These are phyloP conservation scores for Stenodema calcarata DNA, from an alignment of 2,888 invertebrate species.

Conservation along the genomic window DNA sequence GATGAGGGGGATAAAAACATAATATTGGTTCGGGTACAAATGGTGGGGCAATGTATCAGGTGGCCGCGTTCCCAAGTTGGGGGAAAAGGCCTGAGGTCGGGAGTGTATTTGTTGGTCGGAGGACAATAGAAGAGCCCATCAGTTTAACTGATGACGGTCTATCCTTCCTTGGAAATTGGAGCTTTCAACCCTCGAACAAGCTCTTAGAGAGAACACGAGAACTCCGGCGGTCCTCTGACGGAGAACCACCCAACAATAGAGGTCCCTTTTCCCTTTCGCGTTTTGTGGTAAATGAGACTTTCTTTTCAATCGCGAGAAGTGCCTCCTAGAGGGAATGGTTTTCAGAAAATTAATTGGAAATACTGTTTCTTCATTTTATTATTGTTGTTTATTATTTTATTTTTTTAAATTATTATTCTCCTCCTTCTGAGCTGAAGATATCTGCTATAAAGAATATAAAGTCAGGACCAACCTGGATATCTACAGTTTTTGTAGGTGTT, in stretches of 20 bases:
- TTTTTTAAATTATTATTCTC: no score
- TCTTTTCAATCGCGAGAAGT: not conserved
- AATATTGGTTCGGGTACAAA: conserved; percentile 14
- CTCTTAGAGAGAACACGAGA: not conserved
- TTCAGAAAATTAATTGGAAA: no score
- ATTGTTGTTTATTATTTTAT: no score
- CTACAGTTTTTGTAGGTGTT: no score
- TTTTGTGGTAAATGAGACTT: not conserved
- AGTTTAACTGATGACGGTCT: conserved; percentile 32
- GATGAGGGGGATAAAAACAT: conserved; percentile 8
- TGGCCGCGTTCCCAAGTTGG: conserved; percentile 14
- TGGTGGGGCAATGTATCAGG: conserved; percentile 5
- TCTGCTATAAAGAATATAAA: no score
- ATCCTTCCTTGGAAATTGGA: conserved; percentile 15
- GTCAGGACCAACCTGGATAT: no score
- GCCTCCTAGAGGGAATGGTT: not conserved
- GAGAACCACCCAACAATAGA: not conserved
- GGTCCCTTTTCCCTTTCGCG: not conserved
- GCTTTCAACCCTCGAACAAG: not conserved
- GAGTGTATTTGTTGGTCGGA: conserved; percentile 4
- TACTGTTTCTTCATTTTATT: no score
- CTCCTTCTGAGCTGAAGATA: no score
- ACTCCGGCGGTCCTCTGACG: not conserved
- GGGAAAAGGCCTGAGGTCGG: not conserved
- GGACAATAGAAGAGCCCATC: conserved; percentile 29